Evolutionary conservation across 2,113 vertebrate species (phyloP).

Genomic region (Lepisosteus oculatus): DNA sequence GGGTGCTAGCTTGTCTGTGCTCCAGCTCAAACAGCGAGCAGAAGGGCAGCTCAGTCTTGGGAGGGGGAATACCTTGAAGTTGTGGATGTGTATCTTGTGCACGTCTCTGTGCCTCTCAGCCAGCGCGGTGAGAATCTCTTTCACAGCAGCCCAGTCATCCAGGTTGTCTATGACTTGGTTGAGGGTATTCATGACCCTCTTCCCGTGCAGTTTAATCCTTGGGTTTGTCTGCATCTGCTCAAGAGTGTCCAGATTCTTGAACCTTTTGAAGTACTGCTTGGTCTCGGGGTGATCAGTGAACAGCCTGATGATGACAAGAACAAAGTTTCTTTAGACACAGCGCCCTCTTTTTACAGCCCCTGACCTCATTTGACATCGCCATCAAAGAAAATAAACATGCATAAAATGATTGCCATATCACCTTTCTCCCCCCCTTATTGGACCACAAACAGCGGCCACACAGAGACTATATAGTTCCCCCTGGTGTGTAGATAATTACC

Average conservation of each 20-base stretch:
- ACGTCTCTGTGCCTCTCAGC: slow-evolving; percentile 23
- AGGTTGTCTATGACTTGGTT: slow-evolving; percentile 27
- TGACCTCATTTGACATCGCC: too few species aligned
- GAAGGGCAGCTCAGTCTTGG: too few species aligned
- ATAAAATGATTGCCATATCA: too few species aligned
- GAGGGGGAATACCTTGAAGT: slow-evolving; percentile 30
- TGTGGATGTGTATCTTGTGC: slow-evolving; percentile 6
- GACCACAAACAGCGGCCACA: too few species aligned
- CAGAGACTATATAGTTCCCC: too few species aligned
- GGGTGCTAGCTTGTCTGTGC: too few species aligned
- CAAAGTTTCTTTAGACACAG: too few species aligned
- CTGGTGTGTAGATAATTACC: too few species aligned
- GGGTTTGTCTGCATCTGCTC: background rate
- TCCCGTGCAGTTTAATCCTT: slow-evolving; percentile 24
- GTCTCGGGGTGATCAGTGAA: slow-evolving; percentile 26
- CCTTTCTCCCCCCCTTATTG: too few species aligned
- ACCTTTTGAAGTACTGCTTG: slow-evolving; percentile 30
- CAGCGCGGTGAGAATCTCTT: slow-evolving; percentile 13
- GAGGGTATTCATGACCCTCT: slow-evolving; percentile 23
- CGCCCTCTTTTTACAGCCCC: too few species aligned
- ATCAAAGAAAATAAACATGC: too few species aligned
- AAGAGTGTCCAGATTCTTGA: slow-evolving; percentile 9
- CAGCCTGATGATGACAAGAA: slow-evolving; percentile 25
- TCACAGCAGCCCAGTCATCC: slow-evolving; percentile 20
- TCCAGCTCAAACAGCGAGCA: too few species aligned